Evolutionary conservation across 2,888 invertebrate genomes (phyloP), one percentile per base, ranked within the genome.

Genomic region (Sisyra nigra): DNA sequence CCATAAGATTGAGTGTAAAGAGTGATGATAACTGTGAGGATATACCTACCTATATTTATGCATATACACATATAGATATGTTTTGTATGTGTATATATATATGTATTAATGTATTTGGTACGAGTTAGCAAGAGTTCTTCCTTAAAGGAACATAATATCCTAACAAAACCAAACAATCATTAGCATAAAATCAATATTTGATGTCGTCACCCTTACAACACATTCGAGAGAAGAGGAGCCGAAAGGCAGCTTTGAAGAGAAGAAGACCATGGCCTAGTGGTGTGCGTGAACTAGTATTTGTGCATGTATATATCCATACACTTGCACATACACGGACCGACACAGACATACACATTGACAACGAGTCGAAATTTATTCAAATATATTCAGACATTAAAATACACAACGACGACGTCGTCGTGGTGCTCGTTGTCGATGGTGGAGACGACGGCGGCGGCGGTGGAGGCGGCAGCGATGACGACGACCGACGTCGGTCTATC

Each of bases 331-430:
- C n/a, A n/a, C 13, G n/a, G 2, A 9, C 15, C 7, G 7, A 14
- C 11, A 34, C 11, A 7, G 11, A 34, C 34, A 34, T 34, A 24
- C 24, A 24, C 24, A 24, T 24, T 24, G 24, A 24, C 39, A 49
- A 47, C 47, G 46, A 47, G 50, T 52, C 58, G 56, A 63, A 63
- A 63, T 63, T 58, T 63, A 63, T 63, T 63, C 62, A 63, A 63
- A 63, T 63, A 59, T 63, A 63, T 63, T 62, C 62, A 56, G 62
- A 62, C 62, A 63, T 63, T 37, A 31, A 38, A 43, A 43, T 32
- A 37, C 37, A 24, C 24, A 24, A 24, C 24, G 24, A 24, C 24
- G 24, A 5, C 24, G 24, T 24, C 24, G 24, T 24, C 24, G 24
- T 24, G 5, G 24, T 24, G 5, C 5, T 24, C 24, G 24, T 24